Conservation (phyloP, 1,140 invertebrate genomes). For the Drosophila ambigua region DNA sequence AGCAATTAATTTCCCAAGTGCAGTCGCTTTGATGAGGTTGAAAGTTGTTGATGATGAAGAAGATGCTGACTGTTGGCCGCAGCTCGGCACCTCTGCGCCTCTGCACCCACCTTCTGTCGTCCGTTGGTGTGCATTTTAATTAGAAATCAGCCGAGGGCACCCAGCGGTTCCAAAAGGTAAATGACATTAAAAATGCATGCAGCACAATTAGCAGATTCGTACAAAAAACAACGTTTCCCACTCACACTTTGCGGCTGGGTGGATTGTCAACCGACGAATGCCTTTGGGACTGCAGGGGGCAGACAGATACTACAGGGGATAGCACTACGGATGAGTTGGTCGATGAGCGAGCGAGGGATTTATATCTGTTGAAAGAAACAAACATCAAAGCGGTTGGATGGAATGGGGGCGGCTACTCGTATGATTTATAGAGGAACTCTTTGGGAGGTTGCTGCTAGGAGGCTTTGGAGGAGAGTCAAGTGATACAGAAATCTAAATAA, state of each 20-base stretch:
- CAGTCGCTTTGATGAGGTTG: slow-evolving; percentile 58
- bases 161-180: slow-evolving; percentile 28
- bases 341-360: no score
- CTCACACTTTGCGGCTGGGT: slow-evolving; percentile 14
- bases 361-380: no score
- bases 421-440: no score
- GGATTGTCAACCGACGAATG: slow-evolving; percentile 3
- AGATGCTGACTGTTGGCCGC: slow-evolving; percentile 6
- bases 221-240: slow-evolving; percentile 25
- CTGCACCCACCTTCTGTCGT: slow-evolving; percentile 11
- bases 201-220: slow-evolving; percentile 49
- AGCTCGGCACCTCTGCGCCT: background rate
- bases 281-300: background rate
- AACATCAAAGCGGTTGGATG: no score
- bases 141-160: slow-evolving; percentile 49
- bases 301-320: no score
- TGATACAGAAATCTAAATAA: no score
- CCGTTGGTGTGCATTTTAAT: slow-evolving; percentile 64
- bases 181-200: slow-evolving; percentile 51
- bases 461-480: no score
- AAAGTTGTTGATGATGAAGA: slow-evolving; percentile 51
- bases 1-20: slow-evolving; percentile 74
- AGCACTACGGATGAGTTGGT: no score
- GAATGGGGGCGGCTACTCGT: no score
- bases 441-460: no score